A percentile compares a stretch with the other conserved stretches of the same genome.
Conservation (phyloP, 2,113 vertebrate genomes). For the Clarias gariepinus region DNA sequence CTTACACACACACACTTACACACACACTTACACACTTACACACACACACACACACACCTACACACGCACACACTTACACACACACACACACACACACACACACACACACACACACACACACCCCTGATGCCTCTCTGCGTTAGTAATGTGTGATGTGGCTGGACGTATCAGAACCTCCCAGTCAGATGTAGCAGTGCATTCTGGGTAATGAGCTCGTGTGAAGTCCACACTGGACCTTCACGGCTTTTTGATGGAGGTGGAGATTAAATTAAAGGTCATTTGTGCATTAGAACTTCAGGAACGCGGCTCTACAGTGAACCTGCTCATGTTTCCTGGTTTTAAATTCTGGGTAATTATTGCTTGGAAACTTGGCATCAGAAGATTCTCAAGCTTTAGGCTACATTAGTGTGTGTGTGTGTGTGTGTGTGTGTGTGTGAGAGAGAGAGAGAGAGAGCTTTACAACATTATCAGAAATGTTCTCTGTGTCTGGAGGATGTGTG, state of each 20-base stretch:
- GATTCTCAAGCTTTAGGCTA: not conserved
- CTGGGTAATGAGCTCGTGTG: not conserved
- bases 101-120: too few species aligned
- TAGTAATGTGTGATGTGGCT: not conserved
- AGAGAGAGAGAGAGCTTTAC: not conserved
- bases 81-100: too few species aligned
- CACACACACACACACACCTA: too few species aligned
- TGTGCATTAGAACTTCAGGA: not conserved
- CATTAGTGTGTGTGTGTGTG: not conserved
- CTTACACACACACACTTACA: too few species aligned
- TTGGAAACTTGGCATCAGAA: not conserved
- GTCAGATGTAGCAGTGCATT: not conserved
- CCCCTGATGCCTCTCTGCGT: not conserved
- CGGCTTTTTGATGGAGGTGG: not conserved
- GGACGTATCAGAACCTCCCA: not conserved
- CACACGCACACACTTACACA: too few species aligned
- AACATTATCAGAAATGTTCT: not conserved
- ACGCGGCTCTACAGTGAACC: not conserved
- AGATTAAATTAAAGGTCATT: not conserved
- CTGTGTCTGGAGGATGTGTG: not conserved
- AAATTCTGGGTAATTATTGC: constrained; percentile 4
- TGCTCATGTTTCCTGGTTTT: not conserved
- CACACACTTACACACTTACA: too few species aligned
- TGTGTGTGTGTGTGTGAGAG: not conserved
- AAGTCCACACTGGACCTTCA: not conserved